phyloP scores from a whole-genome alignment of 1,140 invertebrate species.

The Maniola jurtina region DNA sequence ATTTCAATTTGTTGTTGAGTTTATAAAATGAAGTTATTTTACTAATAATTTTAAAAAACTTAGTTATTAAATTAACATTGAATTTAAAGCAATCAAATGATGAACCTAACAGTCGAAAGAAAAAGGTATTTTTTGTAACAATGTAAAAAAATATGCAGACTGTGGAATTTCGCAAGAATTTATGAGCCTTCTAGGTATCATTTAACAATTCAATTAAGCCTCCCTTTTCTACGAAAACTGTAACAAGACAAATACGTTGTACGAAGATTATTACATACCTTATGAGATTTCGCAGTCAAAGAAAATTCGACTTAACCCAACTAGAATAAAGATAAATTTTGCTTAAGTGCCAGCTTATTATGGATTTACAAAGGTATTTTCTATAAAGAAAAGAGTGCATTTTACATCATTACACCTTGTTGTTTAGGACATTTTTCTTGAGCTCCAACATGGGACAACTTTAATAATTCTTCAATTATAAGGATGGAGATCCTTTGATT shows the following conservation, averaged over 20 bases:
- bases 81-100: too few species aligned
- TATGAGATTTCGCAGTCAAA: not conserved
- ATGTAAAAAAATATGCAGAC: too few species aligned
- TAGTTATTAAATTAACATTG: too few species aligned
- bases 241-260: not conserved
- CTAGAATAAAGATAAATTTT: not conserved
- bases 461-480: not conserved
- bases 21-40: too few species aligned
- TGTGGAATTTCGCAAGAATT: too few species aligned
- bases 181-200: not conserved
- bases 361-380: not conserved
- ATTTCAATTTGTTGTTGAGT: too few species aligned
- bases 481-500: not conserved
- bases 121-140: too few species aligned
- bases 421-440: not conserved
- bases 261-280: constrained; percentile 1
- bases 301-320: not conserved
- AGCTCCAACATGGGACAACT: not conserved
- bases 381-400: not conserved
- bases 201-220: not conserved
- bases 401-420: not conserved
- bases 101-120: too few species aligned
- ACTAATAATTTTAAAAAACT: too few species aligned
- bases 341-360: not conserved
- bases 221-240: not conserved